Base-by-base conservation (phyloP, 2,888 invertebrate genomes). In the Coleophora deauratella region DNA sequence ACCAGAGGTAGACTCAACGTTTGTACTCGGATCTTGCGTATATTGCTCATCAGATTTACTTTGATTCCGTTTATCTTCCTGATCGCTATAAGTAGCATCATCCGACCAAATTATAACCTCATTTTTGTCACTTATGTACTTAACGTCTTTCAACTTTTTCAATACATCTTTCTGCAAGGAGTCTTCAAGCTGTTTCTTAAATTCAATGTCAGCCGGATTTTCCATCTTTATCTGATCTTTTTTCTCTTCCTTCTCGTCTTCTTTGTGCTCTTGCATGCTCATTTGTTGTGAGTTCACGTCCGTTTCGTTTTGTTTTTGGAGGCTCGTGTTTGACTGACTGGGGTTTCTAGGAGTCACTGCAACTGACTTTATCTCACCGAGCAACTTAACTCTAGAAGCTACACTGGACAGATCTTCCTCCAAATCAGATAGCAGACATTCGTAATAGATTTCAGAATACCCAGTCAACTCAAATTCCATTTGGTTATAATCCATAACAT, bases 391-490 rank as follows among this genome's bases (percentile, higher is more conserved):
- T 47, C 81, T 72, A 0, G 82, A 82, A 1, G 72, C 63, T 0
- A 81, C 64, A 41, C 80, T 80, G 8, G 65, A 62, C 11, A 82
- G 40, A 47, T 80, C 77, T 37, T 79, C 77, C 1, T 71, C 68
- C 48, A 72, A 55, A 15, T 69, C 70, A 12, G 71, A 67, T 1
- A 77, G 42, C 3, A 78, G 56, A 36, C 69, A 72, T 48, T 81
- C 78, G 35, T 73, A 77, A 50, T 84, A 84, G 33, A 82, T 77
- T 47, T 82, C 81, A 0, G 69, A 72, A 34, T 70, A 78, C 0
- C 77, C 81, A 8, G 66, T 72, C n/a, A 82, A 32, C 44, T 82
- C 81, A 46, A 84, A 82, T 10, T 81, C 79, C 64, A 81, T 82
- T 44, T 74, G 74, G 9, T 59, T 58, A 37, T 82, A 82, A 49